Percentiles rank a stretch among this genome's conserved stretches.
Conservation (phyloP, 2,797 vertebrate species). For the Peromyscus attwateri region DNA sequence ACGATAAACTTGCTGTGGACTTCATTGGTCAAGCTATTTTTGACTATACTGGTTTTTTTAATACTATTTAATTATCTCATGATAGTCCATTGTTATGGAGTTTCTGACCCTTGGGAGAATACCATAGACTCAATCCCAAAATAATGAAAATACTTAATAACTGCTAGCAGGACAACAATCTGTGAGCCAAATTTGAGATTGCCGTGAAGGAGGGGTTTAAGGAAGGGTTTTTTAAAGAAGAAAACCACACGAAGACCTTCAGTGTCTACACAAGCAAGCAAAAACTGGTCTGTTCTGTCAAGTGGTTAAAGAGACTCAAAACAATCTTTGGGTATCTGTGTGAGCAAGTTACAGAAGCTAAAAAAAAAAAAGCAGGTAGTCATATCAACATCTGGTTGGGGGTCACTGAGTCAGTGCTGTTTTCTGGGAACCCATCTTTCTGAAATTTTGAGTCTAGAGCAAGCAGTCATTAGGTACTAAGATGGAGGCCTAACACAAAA, state of each 20-base stretch:
- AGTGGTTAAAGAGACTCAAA: background rate
- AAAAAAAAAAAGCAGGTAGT: background rate
- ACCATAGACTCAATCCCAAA: background rate
- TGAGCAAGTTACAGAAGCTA: background rate
- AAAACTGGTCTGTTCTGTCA: background rate
- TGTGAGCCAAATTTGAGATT: background rate
- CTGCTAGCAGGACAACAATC: background rate
- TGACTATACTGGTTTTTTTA: constrained; percentile 21
- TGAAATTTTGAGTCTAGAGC: background rate
- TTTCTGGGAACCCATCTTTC: background rate
- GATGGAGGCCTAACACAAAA: background rate
- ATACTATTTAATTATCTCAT: constrained; percentile 72
- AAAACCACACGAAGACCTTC: background rate
- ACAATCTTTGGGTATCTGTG: background rate
- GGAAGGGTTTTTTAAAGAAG: background rate
- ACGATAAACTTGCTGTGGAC: background rate
- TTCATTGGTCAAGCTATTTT: constrained; percentile 14
- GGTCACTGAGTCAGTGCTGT: background rate
- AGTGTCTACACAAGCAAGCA: background rate
- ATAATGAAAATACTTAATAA: background rate
- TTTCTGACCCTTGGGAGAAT: background rate
- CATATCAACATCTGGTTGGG: background rate
- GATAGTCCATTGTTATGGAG: background rate
- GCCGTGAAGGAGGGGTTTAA: too few species aligned
- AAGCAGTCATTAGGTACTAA: background rate